These are phyloP conservation scores for Lasaia peninsularis DNA, from an alignment of 1,140 invertebrate species.

Conservation along the genomic window DNA sequence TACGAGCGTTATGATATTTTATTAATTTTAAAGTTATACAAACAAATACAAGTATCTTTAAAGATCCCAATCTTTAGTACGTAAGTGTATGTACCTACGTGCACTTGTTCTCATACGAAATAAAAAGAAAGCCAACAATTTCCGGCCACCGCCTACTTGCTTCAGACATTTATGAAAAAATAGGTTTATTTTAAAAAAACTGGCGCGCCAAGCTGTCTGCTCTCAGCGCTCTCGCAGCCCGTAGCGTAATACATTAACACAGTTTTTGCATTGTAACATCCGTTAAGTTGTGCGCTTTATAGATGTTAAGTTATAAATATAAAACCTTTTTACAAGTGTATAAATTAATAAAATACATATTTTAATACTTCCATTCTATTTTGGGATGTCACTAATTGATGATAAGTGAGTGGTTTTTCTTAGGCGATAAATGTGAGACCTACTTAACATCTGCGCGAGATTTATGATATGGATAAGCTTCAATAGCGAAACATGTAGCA, in stretches of 20 bases:
- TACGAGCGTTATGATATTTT: too few species aligned
- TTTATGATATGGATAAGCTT: too few species aligned
- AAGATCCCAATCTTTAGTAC: too few species aligned
- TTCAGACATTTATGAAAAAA: constrained; percentile 49
- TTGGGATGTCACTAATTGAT: too few species aligned
- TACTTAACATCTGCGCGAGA: too few species aligned
- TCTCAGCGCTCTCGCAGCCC: constrained; percentile 26
- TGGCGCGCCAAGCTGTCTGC: constrained; percentile 72
- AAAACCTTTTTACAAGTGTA: constrained; percentile 21
- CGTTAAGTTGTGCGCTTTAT: constrained; percentile 24
- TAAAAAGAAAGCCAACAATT: constrained; percentile 69
- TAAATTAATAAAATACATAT: neutral
- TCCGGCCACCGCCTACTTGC: constrained; percentile 48
- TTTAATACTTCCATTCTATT: too few species aligned
- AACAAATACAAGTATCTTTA: too few species aligned
- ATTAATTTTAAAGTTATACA: too few species aligned
- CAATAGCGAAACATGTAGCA: too few species aligned
- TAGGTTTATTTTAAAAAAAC: constrained; percentile 60
- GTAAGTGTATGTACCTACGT: too few species aligned
- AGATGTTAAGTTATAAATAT: constrained; percentile 15
- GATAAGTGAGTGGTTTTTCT: too few species aligned
- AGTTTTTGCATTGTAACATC: constrained; percentile 36
- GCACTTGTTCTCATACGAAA: constrained; percentile 40
- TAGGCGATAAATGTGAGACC: too few species aligned
- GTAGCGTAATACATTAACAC: constrained; percentile 18